A percentile compares a stretch with the other conserved stretches of the same genome.
These are phyloP conservation scores for Torymus texanus DNA, from an alignment of 2,888 invertebrate species.

Conservation along the genomic window DNA sequence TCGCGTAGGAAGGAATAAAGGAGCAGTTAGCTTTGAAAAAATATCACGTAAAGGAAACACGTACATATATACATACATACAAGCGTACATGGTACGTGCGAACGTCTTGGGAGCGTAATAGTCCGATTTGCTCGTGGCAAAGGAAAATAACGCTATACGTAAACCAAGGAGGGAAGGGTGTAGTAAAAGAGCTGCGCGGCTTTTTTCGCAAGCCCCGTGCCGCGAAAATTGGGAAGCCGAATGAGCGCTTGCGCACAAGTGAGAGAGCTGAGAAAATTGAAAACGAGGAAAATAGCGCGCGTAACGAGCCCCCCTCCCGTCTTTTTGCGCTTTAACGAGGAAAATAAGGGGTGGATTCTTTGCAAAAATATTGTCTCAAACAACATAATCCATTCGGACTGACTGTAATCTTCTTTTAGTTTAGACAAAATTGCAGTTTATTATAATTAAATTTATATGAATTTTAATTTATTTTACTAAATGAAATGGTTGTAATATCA, in stretches of 20 bases:
- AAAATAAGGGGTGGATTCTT: too few relatives aligned
- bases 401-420: too few relatives aligned
- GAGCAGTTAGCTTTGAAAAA: constrained; percentile 40
- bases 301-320: background rate
- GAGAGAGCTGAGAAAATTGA: constrained; percentile 3
- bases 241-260: background rate
- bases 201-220: constrained; percentile 7
- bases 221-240: constrained; percentile 7
- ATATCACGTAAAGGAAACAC: constrained; percentile 29
- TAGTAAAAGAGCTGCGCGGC: background rate
- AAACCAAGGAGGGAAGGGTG: background rate
- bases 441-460: too few relatives aligned
- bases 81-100: background rate
- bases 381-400: too few relatives aligned
- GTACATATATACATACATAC: background rate
- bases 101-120: constrained; percentile 63
- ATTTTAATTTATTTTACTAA: too few relatives aligned
- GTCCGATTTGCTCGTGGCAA: constrained; percentile 69
- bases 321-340: too few relatives aligned
- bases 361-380: too few relatives aligned
- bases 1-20: constrained; percentile 23
- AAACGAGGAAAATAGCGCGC: constrained; percentile 7
- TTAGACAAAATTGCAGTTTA: too few relatives aligned
- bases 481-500: too few relatives aligned
- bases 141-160: constrained; percentile 62